Evolutionary conservation across 2,888 invertebrate genomes (phyloP), one percentile per base, ranked within the genome.

Genomic region (Chloroclystis v-ata): DNA sequence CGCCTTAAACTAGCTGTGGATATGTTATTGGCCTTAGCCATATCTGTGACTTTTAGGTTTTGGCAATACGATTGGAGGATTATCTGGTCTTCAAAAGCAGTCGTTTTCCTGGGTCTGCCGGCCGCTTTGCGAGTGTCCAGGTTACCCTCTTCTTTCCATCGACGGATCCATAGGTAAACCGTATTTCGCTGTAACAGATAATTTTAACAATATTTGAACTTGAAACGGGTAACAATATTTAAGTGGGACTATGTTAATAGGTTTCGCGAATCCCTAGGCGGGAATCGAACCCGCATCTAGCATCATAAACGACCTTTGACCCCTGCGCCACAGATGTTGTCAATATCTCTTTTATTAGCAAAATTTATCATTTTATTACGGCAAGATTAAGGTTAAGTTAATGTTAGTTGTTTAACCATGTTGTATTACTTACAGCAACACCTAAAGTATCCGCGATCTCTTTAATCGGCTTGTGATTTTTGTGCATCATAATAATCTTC

Each of bases 351-450:
- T n/a, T n/a, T n/a, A n/a, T n/a, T n/a, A n/a, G n/a, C n/a, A n/a
- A n/a, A n/a, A n/a, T n/a, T n/a, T n/a, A n/a, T n/a, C n/a, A n/a
- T n/a, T n/a, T n/a, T n/a, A n/a, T n/a, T n/a, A n/a, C n/a, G n/a
- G n/a, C n/a, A n/a, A n/a, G n/a, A n/a, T n/a, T n/a, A n/a, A n/a
- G n/a, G n/a, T n/a, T n/a, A n/a, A n/a, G n/a, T n/a, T n/a, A n/a
- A n/a, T n/a, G n/a, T n/a, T n/a, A n/a, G n/a, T n/a, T n/a, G n/a
- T n/a, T n/a, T n/a, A n/a, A n/a, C n/a, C n/a, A n/a, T n/a, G n/a
- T n/a, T n/a, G n/a, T n/a, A n/a, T n/a, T 38, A 50, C 46, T 50
- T 26, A 50, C 50, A 32, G 47, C 44, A 40, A 49, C 49, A 41
- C 49, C 49, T n/a, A 49, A 28, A 10, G 40, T 32, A 14, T 49